These are phyloP conservation scores for Parapsyche elsis DNA, from an alignment of 1,140 invertebrate genomes.

Conservation along the genomic window DNA sequence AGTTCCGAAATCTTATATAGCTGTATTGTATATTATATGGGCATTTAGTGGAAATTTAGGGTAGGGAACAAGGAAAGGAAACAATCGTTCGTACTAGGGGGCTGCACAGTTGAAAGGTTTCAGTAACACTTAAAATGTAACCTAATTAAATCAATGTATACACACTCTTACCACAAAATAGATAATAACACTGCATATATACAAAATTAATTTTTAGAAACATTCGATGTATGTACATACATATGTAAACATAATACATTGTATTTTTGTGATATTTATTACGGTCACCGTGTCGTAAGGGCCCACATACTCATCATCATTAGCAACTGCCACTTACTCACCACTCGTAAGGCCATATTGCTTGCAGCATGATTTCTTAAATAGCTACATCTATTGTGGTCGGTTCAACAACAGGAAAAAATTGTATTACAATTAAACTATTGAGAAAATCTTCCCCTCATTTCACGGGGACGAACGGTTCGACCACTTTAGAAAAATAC, in stretches of 20 bases:
- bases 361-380: conserved; percentile 40
- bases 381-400: conserved; percentile 14
- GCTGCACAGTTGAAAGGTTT: conserved; percentile 6
- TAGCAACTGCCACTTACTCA: conserved; percentile 17
- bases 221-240: not conserved
- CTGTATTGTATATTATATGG: conserved; percentile 29
- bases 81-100: not conserved
- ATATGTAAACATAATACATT: not conserved
- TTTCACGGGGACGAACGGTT: not conserved
- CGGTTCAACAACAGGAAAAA: conserved; percentile 35
- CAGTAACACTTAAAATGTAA: conserved; percentile 18
- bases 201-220: too few relatives aligned
- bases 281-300: not conserved
- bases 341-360: conserved; percentile 45
- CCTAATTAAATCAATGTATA: conserved; percentile 48
- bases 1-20: conserved; percentile 16
- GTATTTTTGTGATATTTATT: not conserved
- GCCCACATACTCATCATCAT: conserved; percentile 29
- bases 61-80: conserved; percentile 5
- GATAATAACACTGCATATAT: not conserved
- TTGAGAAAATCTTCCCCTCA: conserved; percentile 42
- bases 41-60: conserved; percentile 22
- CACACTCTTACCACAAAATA: conserved; percentile 5
- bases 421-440: conserved; percentile 39
- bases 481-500: conserved; percentile 31